A percentile compares a stretch with the other conserved stretches of the same genome.
Conservation (phyloP, 2,113 vertebrate genomes). For the Lipophrys pholis region DNA sequence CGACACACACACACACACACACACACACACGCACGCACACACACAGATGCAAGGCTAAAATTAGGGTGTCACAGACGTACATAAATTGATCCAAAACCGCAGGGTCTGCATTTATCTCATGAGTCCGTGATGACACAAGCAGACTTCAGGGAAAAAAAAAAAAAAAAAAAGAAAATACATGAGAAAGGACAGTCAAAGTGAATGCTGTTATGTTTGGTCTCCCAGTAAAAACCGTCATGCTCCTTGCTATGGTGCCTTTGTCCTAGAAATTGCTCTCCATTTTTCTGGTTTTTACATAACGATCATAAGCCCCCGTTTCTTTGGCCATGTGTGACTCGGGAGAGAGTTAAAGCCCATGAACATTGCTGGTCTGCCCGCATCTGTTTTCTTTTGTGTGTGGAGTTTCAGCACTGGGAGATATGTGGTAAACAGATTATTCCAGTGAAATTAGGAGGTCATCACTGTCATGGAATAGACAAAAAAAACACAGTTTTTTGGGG, state of each 20-base stretch:
- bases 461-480: slow-evolving; percentile 36
- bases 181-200: slow-evolving; percentile 42
- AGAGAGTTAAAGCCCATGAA: slow-evolving; percentile 55
- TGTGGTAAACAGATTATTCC: slow-evolving; percentile 70
- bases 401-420: slow-evolving; percentile 46
- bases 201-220: slow-evolving; percentile 59
- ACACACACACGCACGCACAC: slow-evolving; percentile 37
- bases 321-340: slow-evolving; percentile 36
- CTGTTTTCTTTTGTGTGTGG: slow-evolving; percentile 57
- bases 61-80: slow-evolving; percentile 56
- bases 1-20: background rate
- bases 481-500: slow-evolving; percentile 40
- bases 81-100: slow-evolving; percentile 59
- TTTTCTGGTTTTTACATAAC: slow-evolving; percentile 49
- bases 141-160: slow-evolving; percentile 38
- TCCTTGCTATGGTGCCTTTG: slow-evolving; percentile 37
- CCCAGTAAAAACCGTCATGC: slow-evolving; percentile 47
- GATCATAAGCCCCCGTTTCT: slow-evolving; percentile 54
- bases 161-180: slow-evolving; percentile 10
- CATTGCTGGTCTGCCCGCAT: slow-evolving; percentile 44
- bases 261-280: slow-evolving; percentile 34
- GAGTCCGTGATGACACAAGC: slow-evolving; percentile 63
- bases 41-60: slow-evolving; percentile 41
- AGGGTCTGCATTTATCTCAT: slow-evolving; percentile 70
- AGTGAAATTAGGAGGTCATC: slow-evolving; percentile 57